Conservation (phyloP, 2,797 vertebrate genomes). For the Parauchenoglanis punctatus region DNA sequence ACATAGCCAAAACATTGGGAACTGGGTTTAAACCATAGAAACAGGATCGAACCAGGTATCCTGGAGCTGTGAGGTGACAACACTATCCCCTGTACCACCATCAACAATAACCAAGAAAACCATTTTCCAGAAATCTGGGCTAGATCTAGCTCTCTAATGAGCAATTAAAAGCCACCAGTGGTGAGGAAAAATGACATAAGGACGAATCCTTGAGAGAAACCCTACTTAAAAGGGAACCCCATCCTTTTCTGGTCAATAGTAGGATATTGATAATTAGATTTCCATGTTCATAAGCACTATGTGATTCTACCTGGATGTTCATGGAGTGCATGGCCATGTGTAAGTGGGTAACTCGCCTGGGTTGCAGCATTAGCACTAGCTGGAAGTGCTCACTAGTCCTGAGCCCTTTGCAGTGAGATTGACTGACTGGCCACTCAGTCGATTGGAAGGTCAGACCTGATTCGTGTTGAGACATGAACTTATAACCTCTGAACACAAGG, state of each 20-base stretch:
- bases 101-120: neutral
- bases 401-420: constrained; percentile 29
- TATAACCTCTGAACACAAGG: constrained; percentile 35
- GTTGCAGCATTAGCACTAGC: neutral
- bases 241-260: too few relatives aligned
- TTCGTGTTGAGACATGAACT: constrained; percentile 46
- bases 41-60: neutral
- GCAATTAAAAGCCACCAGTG: neutral
- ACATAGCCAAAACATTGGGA: neutral
- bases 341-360: neutral
- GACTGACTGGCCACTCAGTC: constrained; percentile 59
- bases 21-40: neutral
- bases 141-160: neutral
- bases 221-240: neutral
- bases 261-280: neutral
- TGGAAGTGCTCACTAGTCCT: neutral
- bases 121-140: neutral
- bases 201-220: neutral
- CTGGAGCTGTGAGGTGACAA: neutral
- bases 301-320: neutral
- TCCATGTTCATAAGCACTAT: neutral
- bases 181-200: neutral
- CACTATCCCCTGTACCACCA: neutral
- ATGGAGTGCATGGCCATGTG: neutral
- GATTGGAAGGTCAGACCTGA: constrained; percentile 34